Evolutionary conservation across 2,888 invertebrate species (phyloP), one percentile per base, ranked within the genome.

Genomic region (Crematogaster levior): DNA sequence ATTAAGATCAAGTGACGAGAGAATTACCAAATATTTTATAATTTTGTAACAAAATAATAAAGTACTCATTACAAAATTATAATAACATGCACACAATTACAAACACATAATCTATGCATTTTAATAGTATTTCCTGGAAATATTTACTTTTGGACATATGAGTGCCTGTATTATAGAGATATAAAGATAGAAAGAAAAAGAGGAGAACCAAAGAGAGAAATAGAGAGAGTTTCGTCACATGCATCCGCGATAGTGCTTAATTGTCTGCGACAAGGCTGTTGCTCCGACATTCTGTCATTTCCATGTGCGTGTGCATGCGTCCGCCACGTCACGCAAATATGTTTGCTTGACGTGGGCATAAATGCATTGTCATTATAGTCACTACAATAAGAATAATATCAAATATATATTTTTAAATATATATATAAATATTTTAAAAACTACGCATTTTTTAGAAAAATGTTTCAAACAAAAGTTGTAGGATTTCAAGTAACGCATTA

Each of bases 41-140:
- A 51, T 40, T 48, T 79, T 83, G 80, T 68, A 79, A 84, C 63
- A 70, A 61, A 84, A 81, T 18, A 66, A 24, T 24, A 12, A 27
- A 60, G 9, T 18, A 60, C n/a, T 37, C 34, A 27, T 34, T 60
- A 37, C 10, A 0, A 10, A 60, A 10, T 37, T 37, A n/a, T 37
- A 60, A 34, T 68, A 68, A 66, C 68, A 68, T 56, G 24, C 43
- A 34, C 34, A 34, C 6, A 66, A 68, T 58, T 30, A 37, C 48
- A 61, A 21, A 30, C n/a, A 12, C 60, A 68, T 24, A 61, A 60
- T 34, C 81, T 24, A 72, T 80, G 75, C 77, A 79, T 79, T 82
- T 60, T 79, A 73, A 84, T 82, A 43, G 68, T 24, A 75, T 74
- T 75, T 65, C 74, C 46, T 43, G 63, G 51, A 80, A 84, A 82